Conservation (phyloP, 1,140 invertebrate species). For the Venturia canescens region DNA sequence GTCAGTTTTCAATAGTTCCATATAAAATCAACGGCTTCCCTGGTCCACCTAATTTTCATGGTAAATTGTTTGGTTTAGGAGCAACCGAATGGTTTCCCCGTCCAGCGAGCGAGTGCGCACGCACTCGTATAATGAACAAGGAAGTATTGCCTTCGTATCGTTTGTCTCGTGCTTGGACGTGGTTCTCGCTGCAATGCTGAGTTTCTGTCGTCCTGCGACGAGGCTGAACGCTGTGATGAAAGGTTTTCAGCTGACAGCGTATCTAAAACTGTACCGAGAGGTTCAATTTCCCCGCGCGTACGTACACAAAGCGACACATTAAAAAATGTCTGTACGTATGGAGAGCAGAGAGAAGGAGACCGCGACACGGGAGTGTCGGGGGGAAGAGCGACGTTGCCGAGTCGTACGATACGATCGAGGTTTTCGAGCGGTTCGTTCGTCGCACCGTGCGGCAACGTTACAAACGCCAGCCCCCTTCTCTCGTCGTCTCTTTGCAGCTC, state of each 20-base stretch:
- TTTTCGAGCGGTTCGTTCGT: neutral
- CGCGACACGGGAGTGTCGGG: neutral
- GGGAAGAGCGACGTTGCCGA: conserved; percentile 15
- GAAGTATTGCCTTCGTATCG: too few relatives aligned
- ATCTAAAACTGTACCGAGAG: conserved; percentile 8
- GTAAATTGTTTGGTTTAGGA: too few relatives aligned
- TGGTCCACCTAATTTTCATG: too few relatives aligned
- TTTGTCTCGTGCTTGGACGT: neutral
- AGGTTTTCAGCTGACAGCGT: conserved; percentile 7
- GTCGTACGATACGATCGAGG: neutral
- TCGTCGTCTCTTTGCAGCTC: conserved; percentile 29
- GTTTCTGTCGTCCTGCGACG: neutral
- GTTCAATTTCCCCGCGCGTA: conserved; percentile 17
- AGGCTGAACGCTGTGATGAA: neutral
- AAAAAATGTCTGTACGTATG: neutral
- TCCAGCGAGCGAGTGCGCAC: too few relatives aligned
- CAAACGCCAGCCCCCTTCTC: neutral
- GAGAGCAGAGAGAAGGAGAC: neutral
- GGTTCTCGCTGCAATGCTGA: neutral
- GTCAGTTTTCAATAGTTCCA: too few relatives aligned
- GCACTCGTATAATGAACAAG: too few relatives aligned
- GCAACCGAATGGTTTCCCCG: too few relatives aligned
- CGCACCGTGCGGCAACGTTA: conserved; percentile 31
- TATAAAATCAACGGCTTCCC: too few relatives aligned
- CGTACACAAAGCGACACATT: neutral